phyloP scores from a whole-genome alignment of 2,888 invertebrate genomes.

The Sminthurides aquaticus region DNA sequence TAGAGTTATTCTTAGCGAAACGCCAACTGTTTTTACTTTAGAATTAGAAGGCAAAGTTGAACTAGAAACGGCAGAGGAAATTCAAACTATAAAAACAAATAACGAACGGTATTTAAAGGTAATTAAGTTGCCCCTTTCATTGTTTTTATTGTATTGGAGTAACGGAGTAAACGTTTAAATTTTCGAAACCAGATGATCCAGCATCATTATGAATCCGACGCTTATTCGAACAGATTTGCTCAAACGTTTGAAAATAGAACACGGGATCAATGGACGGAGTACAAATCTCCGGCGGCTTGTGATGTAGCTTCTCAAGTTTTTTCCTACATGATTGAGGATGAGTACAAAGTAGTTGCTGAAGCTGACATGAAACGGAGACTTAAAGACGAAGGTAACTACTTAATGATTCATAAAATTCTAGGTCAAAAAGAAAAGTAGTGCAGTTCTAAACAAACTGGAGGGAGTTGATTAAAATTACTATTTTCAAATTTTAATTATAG shows the following conservation, averaged over 20 bases:
- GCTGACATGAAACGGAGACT: conserved; percentile 29
- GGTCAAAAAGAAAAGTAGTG: conserved; percentile 16
- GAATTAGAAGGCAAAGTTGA: conserved; percentile 33
- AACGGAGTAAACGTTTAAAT: conserved; percentile 1
- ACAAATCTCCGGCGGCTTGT: conserved; percentile 19
- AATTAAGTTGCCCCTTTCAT: neutral
- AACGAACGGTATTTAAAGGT: conserved; percentile 34
- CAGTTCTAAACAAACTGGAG: neutral
- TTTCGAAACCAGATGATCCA: conserved; percentile 39
- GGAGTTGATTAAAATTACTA: neutral
- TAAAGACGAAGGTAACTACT: conserved; percentile 27
- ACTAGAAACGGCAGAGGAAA: conserved; percentile 25
- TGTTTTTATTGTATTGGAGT: neutral
- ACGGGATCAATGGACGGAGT: conserved; percentile 25
- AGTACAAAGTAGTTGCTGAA: conserved; percentile 29
- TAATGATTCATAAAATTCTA: neutral
- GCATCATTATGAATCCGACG: conserved; percentile 37
- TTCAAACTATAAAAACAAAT: conserved; percentile 10
- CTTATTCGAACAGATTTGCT: conserved; percentile 25
- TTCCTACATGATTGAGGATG: conserved; percentile 37
- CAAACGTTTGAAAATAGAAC: conserved; percentile 23
- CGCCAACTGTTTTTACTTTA: conserved; percentile 29
- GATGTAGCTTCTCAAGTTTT: conserved; percentile 17
- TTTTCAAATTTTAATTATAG: neutral
- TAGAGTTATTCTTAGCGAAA: conserved; percentile 31